Evolutionary conservation across 2,113 vertebrate species (phyloP).

Genomic region (Corythornis cristatus): DNA sequence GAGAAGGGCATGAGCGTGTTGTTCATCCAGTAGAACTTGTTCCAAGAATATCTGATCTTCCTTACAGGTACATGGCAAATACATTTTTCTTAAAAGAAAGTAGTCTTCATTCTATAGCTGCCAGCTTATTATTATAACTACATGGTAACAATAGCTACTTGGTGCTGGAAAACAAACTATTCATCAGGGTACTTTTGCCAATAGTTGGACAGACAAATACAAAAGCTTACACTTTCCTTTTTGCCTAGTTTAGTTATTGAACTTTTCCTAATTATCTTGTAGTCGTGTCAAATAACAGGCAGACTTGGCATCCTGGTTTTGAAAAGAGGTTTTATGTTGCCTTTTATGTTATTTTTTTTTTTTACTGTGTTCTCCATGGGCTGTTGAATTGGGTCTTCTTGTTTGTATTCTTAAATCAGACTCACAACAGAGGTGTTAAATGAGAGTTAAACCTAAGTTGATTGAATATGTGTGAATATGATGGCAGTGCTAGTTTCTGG

Average conservation of each 20-base stretch:
- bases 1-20: constrained; percentile 69
- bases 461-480: not conserved
- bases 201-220: not conserved
- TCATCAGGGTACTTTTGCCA: not conserved
- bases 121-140: not conserved
- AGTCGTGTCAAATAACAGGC: not conserved
- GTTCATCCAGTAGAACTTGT: constrained; percentile 62
- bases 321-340: not conserved
- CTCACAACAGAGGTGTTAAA: not conserved
- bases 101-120: not conserved
- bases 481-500: not conserved
- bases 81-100: not conserved
- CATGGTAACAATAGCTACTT: not conserved
- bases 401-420: not conserved
- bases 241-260: not conserved
- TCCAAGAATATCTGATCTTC: constrained; percentile 72
- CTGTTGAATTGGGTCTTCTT: not conserved
- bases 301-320: not conserved
- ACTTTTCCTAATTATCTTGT: not conserved
- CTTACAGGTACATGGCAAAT: constrained; percentile 77
- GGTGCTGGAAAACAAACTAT: not conserved
- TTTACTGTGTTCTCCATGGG: not conserved
- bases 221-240: not conserved
- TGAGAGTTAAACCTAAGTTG: not conserved
- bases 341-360: not conserved